These are phyloP conservation scores for Zosterops hypoxanthus DNA, from an alignment of 2,113 vertebrate species.

Conservation along the genomic window DNA sequence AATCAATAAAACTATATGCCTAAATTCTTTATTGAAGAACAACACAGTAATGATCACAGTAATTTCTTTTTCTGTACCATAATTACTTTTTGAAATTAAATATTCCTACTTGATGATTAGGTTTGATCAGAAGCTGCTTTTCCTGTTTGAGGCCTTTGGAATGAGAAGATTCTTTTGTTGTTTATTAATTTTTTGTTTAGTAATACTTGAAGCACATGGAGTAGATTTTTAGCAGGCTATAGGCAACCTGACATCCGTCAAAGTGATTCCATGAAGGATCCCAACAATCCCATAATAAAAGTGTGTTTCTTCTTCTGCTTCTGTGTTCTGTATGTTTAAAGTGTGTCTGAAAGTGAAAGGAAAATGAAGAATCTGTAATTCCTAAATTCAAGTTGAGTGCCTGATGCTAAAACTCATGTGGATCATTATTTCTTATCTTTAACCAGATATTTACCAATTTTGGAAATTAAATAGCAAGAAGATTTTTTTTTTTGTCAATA, in stretches of 20 bases:
- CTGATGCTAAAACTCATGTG: not conserved
- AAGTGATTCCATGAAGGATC: not conserved
- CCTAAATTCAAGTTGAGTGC: not conserved
- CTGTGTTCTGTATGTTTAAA: not conserved
- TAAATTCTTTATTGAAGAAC: slow-evolving; percentile 4
- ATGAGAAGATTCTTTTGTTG: not conserved
- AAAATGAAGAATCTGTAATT: not conserved
- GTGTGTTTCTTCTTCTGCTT: not conserved
- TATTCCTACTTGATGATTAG: slow-evolving; percentile 21
- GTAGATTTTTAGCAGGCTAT: not conserved
- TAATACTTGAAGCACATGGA: not conserved
- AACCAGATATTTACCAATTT: not conserved
- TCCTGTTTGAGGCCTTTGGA: not conserved
- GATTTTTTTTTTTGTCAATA: not conserved
- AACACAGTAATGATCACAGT: slow-evolving; percentile 26
- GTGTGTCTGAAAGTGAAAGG: not conserved
- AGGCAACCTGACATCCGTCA: not conserved
- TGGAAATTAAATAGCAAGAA: not conserved
- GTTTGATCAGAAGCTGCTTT: not conserved
- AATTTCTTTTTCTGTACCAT: not conserved
- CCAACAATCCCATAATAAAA: not conserved
- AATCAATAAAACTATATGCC: slow-evolving; percentile 33
- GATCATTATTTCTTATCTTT: not conserved
- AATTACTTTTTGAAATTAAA: slow-evolving; percentile 41
- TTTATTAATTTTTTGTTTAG: not conserved